Conservation (phyloP, 2,113 vertebrate species). For the Meles meles region DNA sequence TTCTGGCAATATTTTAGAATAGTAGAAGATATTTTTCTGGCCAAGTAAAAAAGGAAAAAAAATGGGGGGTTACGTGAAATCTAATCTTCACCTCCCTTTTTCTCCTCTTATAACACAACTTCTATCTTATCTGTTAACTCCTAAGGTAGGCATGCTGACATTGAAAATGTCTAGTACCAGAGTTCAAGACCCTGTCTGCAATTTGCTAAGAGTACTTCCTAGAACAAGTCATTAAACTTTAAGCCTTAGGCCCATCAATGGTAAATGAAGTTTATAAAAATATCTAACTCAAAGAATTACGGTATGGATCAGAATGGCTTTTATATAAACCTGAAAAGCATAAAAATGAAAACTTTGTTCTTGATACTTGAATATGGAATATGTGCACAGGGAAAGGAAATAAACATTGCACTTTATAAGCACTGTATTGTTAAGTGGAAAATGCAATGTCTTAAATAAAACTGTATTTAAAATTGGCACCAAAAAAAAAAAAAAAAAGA, state of each 20-base stretch:
- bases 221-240: neutral
- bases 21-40: constrained; percentile 14
- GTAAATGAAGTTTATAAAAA: constrained; percentile 6
- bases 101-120: neutral
- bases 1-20: neutral
- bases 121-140: neutral
- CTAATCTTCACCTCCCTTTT: neutral
- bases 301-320: neutral
- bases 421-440: too few species aligned
- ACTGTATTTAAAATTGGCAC: too few species aligned
- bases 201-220: neutral
- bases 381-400: too few species aligned
- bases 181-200: neutral
- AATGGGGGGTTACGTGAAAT: neutral
- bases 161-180: neutral
- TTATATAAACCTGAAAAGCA: neutral
- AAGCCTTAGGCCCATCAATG: neutral
- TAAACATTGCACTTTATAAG: too few species aligned
- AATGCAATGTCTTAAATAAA: too few species aligned
- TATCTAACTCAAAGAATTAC: neutral
- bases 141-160: neutral
- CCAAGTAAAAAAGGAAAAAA: neutral
- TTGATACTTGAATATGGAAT: too few species aligned
- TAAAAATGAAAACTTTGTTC: neutral
- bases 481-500: neutral